Percentiles rank a stretch among this genome's conserved stretches.
These are phyloP conservation scores for Pedionomus torquatus DNA, from an alignment of 2,113 vertebrate genomes.

Conservation along the genomic window DNA sequence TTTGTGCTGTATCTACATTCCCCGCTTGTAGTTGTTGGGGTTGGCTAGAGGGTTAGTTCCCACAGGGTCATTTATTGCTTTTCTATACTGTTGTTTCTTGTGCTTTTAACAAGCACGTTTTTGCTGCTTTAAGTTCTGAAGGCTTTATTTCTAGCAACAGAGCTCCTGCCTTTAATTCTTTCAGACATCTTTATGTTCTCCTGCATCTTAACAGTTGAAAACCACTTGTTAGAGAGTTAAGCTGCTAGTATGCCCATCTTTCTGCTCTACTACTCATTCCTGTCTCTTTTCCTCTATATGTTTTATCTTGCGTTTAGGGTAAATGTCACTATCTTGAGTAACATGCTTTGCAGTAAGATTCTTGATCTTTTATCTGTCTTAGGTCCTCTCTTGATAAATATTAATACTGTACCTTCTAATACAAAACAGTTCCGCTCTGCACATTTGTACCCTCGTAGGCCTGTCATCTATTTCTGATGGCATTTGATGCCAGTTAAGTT, in stretches of 20 bases:
- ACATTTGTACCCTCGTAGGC: background rate
- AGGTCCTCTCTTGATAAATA: background rate
- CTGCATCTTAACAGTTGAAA: background rate
- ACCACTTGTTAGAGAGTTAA: background rate
- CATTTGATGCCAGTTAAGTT: background rate
- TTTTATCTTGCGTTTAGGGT: background rate
- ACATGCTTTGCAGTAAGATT: background rate
- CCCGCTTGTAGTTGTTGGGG: background rate
- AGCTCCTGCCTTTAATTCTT: background rate
- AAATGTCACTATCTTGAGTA: background rate
- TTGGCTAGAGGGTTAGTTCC: background rate
- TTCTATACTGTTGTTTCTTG: background rate
- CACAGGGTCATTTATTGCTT: background rate
- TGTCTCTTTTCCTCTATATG: background rate
- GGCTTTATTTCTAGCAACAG: background rate
- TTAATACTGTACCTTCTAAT: background rate
- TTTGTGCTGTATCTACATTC: background rate
- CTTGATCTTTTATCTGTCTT: background rate
- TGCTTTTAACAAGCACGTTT: background rate
- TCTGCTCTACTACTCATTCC: background rate
- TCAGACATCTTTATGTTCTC: background rate
- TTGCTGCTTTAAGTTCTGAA: background rate
- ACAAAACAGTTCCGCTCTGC: background rate
- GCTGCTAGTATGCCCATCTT: background rate
- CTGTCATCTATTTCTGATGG: background rate